These are phyloP conservation scores for Tubiluchus corallicola DNA, from an alignment of 2,888 invertebrate genomes.

Conservation along the genomic window DNA sequence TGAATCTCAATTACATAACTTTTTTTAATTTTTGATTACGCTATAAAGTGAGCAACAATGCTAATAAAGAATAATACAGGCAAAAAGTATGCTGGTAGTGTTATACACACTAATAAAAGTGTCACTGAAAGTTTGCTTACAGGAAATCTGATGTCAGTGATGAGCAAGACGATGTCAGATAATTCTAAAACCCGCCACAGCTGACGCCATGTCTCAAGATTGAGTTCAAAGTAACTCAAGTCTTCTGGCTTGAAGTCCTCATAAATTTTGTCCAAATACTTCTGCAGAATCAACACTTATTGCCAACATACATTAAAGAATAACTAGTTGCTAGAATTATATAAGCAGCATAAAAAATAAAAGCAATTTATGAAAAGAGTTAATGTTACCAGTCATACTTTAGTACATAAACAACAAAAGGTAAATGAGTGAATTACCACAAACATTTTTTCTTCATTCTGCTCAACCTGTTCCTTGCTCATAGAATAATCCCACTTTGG, in stretches of 20 bases:
- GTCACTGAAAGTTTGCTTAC: no score
- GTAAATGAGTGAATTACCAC: constrained; percentile 34
- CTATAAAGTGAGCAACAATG: no score
- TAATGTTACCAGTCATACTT: constrained; percentile 7
- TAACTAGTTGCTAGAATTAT: constrained; percentile 17
- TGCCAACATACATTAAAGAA: no score
- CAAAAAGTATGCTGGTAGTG: no score
- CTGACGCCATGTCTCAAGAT: constrained; percentile 89
- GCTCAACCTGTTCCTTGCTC: constrained; percentile 49
- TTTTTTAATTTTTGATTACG: no score
- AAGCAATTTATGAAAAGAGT: background rate
- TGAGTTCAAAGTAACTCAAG: constrained; percentile 73
- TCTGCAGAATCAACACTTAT: constrained; percentile 39
- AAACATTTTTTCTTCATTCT: constrained; percentile 64
- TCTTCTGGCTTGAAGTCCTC: constrained; percentile 40
- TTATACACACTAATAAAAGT: no score
- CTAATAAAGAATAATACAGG: no score
- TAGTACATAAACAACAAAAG: constrained; percentile 6
- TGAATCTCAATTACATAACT: no score
- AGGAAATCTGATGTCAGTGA: constrained; percentile 69
- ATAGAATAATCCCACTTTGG: constrained; percentile 66
- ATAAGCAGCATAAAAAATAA: constrained; percentile 11
- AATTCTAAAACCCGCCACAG: constrained; percentile 86
- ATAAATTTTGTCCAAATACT: constrained; percentile 50
- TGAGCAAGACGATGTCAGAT: constrained; percentile 68